Conservation (phyloP, 2,888 invertebrate genomes). For the Alentia gelatinosa region DNA sequence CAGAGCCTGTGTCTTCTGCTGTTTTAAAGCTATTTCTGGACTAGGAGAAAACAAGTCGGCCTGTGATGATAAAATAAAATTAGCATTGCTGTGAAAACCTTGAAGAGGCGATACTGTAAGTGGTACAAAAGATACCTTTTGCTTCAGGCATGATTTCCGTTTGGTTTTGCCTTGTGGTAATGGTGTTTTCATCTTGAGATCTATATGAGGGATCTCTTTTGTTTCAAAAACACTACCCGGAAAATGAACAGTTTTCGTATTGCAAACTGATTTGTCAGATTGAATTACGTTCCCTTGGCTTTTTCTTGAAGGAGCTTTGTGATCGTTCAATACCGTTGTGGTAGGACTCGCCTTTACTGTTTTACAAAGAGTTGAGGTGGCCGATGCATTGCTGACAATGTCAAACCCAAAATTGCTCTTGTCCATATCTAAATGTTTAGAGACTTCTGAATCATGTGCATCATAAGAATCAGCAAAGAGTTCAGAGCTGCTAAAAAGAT, state of each 20-base stretch:
- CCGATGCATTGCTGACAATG: too few species aligned
- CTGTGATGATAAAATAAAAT: background rate
- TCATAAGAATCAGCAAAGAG: background rate
- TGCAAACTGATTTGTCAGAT: background rate
- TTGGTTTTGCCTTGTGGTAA: background rate
- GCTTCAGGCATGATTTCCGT: background rate
- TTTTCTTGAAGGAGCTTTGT: too few species aligned
- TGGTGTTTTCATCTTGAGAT: background rate
- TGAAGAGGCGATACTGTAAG: background rate
- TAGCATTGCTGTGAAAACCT: background rate
- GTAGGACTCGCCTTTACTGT: too few species aligned
- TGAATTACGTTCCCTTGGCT: too few species aligned
- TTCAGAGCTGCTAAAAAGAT: background rate
- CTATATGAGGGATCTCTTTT: background rate
- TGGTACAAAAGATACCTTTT: background rate
- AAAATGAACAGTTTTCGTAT: background rate
- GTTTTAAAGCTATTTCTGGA: background rate
- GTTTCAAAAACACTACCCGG: background rate
- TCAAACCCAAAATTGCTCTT: too few species aligned
- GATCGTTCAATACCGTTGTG: too few species aligned
- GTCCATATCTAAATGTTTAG: too few species aligned
- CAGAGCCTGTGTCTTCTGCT: background rate
- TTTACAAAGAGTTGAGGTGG: too few species aligned
- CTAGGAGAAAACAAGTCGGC: background rate
- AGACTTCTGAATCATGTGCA: background rate